Base-by-base conservation (phyloP, 2,888 invertebrate genomes). In the Halictus quadricinctus region DNA sequence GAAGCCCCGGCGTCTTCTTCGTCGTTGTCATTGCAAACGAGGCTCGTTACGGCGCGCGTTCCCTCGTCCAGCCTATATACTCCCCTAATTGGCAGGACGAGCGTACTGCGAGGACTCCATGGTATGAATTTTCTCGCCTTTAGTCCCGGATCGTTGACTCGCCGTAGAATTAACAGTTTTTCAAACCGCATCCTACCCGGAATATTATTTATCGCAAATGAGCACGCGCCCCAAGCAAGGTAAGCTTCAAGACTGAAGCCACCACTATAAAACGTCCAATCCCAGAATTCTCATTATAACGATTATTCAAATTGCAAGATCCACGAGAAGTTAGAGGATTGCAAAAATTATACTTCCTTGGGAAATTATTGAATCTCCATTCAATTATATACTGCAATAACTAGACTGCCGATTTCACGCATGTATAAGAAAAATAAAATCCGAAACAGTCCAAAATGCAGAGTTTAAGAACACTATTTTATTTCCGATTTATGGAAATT, bases 31-130 rank as follows among this genome's bases (percentile, higher is more conserved):
- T 69, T 73, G 88, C 80, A 88, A 92, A 90, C 88, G 88, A 89
- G 90, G 70, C 83, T 89, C 90, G 90, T 89, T 89, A 91, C 85
- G 74, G 78, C 72, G 80, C 80, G 76, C 75, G 83, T 84, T 85
- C 85, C 76, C 85, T 85, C 89, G 86, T 74, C 85, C 79, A 84
- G 82, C 87, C 85, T 81, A 77, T 77, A 77, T 69, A 41, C 50
- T 85, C 90, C 79, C 88, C 92, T 93, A 93, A 93, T 93, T 93
- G 91, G 91, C 91, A 90, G 88, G 85, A 88, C 84, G 88, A 90
- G 86, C 85, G 79, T 75, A 74, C 58, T 41, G 21, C 41, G 80
- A 76, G 85, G 76, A 83, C 87, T 88, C 86, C 84, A 75, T 74
- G 80, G 83, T 87, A 89, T 84, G 84, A 90, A 90, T 87, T 90